Base-by-base conservation (phyloP, 2,113 vertebrate genomes). In the Apus apus region DNA sequence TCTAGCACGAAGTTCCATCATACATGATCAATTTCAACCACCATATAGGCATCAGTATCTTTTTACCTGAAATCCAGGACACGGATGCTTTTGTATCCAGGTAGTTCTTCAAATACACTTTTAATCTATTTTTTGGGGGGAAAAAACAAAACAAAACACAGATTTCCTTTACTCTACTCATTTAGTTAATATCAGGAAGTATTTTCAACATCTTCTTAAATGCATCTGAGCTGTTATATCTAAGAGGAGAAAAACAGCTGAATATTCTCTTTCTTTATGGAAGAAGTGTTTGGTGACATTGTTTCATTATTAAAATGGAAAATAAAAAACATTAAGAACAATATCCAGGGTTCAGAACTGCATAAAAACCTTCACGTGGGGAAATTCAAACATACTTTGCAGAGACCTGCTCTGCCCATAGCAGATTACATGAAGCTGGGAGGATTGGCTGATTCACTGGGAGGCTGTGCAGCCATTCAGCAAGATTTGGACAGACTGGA, bases 1-100 rank as follows among this genome's bases (percentile, higher is more conserved):
- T 32, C 16, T n/a, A 68, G n/a, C 45, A 67, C 32, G 26, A 8
- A 2, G 3, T 30, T 29, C 38, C 60, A 27, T 18, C 71, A 19
- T 1, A 51, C 25, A 13, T 2, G 5, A 30, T n/a, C 10, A 11
- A 32, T 38, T 60, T 43, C 68, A 67, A 38, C 43, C 76, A 70
- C 25, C 23, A 29, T 2, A 0, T 30, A 32, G 5, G 11, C 21
- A 58, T 27, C 34, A 60, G 20, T 53, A 56, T 94, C 30, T 57
- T 96, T 97, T 98, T 97, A 99, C 99, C 99, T 99, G 97, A 99
- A 99, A 93, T 98, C 97, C 89, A 98, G 93, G 53, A 99, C 95
- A 58, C 92, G 97, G 45, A 99, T 98, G 74, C 87, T 98, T 94
- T 98, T 99, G 89, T 98, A 99, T 89, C 99, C 99, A 76, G 98